These are phyloP conservation scores for Xiphophorus couchianus DNA, from an alignment of 2,113 vertebrate genomes.

Conservation along the genomic window DNA sequence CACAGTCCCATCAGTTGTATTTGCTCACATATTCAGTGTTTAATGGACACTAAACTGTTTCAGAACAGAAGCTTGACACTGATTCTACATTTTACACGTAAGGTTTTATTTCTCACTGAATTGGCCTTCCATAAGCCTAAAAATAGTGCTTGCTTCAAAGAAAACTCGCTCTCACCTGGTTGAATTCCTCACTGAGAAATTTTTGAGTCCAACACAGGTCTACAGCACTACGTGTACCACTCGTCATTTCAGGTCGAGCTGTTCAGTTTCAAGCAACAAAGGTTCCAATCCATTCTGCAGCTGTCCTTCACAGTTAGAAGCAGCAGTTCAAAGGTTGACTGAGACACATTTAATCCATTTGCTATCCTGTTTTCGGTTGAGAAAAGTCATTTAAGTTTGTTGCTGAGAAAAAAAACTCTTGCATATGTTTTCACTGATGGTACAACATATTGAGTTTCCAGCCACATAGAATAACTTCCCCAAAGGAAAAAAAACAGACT, in stretches of 20 bases:
- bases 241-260: conserved; percentile 10
- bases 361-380: conserved; percentile 10
- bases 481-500: conserved; percentile 41
- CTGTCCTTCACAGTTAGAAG: neutral
- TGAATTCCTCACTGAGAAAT: conserved; percentile 17
- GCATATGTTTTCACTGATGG: conserved; percentile 34
- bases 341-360: conserved; percentile 2
- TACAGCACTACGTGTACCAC: conserved; percentile 36
- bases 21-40: conserved; percentile 39
- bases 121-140: conserved; percentile 24
- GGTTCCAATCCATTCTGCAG: too few species aligned
- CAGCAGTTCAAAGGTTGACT: conserved; percentile 24
- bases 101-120: conserved; percentile 30
- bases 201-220: conserved; percentile 3
- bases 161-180: conserved; percentile 18
- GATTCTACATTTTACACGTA: conserved; percentile 26
- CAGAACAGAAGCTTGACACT: conserved; percentile 11
- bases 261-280: too few species aligned
- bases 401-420: conserved; percentile 13
- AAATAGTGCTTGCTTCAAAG: neutral
- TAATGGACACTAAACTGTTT: conserved; percentile 37
- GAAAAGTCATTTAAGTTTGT: conserved; percentile 24
- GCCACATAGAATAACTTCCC: conserved; percentile 20
- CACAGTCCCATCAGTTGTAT: conserved; percentile 30
- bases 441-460: conserved; percentile 45